A percentile compares a stretch with the other conserved stretches of the same genome.
These are phyloP conservation scores for Hyaena hyaena DNA, from an alignment of 2,113 vertebrate genomes.

Conservation along the genomic window DNA sequence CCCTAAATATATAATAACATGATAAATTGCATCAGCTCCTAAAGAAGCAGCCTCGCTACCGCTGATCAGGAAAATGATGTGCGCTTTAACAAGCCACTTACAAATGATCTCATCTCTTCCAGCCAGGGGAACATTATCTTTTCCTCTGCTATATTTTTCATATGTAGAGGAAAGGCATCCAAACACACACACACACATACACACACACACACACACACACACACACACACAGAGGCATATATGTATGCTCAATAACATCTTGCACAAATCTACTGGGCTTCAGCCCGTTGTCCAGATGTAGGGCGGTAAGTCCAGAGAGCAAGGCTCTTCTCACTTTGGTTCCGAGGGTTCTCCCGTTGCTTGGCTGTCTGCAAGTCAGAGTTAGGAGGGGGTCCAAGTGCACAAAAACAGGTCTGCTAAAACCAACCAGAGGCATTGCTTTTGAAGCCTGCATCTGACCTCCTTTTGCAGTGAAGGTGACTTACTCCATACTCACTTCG, in stretches of 20 bases:
- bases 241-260: rapidly evolving
- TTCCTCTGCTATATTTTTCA: not conserved
- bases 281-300: not conserved
- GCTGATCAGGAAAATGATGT: conserved; percentile 78
- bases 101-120: conserved; percentile 74
- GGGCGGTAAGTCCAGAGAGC: not conserved
- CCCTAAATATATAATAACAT: conserved; percentile 82
- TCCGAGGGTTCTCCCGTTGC: too few relatives aligned
- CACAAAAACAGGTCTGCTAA: not conserved
- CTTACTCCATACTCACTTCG: not conserved
- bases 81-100: conserved; percentile 80
- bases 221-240: not conserved
- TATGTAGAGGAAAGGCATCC: not conserved
- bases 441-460: not conserved
- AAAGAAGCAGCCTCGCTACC: conserved; percentile 66
- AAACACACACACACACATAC: not conserved
- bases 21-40: conserved; percentile 74
- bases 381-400: not conserved
- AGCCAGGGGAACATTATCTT: conserved; percentile 39
- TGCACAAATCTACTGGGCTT: not conserved
- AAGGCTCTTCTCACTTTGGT: not conserved
- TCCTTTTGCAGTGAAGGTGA: not conserved
- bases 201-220: not conserved
- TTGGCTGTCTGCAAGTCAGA: not conserved
- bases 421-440: not conserved